Conservation (phyloP, 2,888 invertebrate genomes). For the Catocala sponsa region DNA sequence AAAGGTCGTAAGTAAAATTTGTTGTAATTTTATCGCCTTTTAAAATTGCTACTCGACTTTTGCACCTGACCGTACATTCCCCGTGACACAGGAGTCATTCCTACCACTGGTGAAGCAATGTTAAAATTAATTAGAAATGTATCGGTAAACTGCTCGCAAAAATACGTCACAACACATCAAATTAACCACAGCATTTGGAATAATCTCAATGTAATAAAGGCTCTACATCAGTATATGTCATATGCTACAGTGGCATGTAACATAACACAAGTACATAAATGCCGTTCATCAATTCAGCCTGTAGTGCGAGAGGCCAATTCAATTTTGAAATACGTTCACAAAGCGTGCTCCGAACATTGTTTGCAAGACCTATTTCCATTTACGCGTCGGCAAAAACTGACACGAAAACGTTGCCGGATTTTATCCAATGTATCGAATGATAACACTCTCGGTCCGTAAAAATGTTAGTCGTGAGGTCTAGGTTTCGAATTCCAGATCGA, state of each 20-base stretch:
- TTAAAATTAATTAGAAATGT: too few species aligned
- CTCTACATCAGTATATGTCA: not conserved
- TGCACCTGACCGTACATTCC: too few species aligned
- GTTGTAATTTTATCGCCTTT: too few species aligned
- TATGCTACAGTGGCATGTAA: not conserved
- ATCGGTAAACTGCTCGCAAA: too few species aligned
- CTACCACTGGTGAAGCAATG: too few species aligned
- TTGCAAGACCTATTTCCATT: conserved; percentile 57
- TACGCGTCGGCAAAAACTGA: conserved; percentile 54
- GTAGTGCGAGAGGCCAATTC: conserved; percentile 54
- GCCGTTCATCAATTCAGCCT: conserved; percentile 56
- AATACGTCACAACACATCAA: too few species aligned
- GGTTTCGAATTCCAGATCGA: too few species aligned
- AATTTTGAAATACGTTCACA: conserved; percentile 63
- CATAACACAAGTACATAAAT: conserved; percentile 50
- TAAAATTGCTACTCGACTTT: too few species aligned
- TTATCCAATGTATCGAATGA: conserved; percentile 52
- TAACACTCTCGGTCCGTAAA: too few species aligned
- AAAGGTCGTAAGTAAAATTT: too few species aligned
- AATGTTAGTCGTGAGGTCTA: not conserved
- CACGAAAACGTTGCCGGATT: conserved; percentile 49
- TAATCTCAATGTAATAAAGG: not conserved
- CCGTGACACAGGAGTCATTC: too few species aligned
- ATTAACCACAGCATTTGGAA: too few species aligned
- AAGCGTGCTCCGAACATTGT: conserved; percentile 56